These are phyloP conservation scores for Petaurus breviceps DNA, from an alignment of 2,113 vertebrate species.

Conservation along the genomic window DNA sequence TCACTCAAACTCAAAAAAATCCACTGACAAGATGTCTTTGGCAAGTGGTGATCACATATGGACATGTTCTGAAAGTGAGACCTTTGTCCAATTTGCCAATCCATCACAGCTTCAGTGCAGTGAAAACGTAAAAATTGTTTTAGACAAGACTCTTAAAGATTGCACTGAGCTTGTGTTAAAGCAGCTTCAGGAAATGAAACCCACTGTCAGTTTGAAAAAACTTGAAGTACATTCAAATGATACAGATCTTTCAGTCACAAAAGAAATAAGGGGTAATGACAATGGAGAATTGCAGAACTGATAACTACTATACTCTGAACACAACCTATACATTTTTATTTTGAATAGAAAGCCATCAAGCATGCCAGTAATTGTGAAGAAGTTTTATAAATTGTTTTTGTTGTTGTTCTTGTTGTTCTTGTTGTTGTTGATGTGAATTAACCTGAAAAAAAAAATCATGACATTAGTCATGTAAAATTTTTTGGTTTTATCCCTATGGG, in stretches of 20 bases:
- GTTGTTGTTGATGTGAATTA: conserved; percentile 88
- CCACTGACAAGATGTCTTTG: conserved; percentile 74
- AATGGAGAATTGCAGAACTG: conserved; percentile 87
- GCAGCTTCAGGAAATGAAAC: conserved; percentile 97
- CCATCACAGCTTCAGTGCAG: conserved; percentile 88
- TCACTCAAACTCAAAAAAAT: conserved; percentile 80
- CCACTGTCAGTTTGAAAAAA: conserved; percentile 89
- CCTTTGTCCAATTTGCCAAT: conserved; percentile 90
- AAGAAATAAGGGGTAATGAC: conserved; percentile 80
- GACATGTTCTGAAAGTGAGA: conserved; percentile 84
- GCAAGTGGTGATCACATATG: conserved; percentile 70
- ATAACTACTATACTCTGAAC: conserved; percentile 83
- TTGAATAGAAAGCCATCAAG: conserved; percentile 89
- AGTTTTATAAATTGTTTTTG: conserved; percentile 81
- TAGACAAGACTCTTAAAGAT: conserved; percentile 88
- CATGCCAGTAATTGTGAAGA: conserved; percentile 94
- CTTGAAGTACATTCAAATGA: conserved; percentile 82
- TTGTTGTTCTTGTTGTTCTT: conserved; percentile 41
- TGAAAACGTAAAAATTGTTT: conserved; percentile 90
- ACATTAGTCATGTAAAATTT: conserved; percentile 87
- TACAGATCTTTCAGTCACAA: conserved; percentile 79
- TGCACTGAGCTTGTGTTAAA: conserved; percentile 88
- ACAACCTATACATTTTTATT: conserved; percentile 79
- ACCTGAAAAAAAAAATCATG: conserved; percentile 90
- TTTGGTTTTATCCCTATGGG: conserved; percentile 93